Evolutionary conservation across 2,888 invertebrate genomes (phyloP).

Genomic region (Lochmaea capreae): DNA sequence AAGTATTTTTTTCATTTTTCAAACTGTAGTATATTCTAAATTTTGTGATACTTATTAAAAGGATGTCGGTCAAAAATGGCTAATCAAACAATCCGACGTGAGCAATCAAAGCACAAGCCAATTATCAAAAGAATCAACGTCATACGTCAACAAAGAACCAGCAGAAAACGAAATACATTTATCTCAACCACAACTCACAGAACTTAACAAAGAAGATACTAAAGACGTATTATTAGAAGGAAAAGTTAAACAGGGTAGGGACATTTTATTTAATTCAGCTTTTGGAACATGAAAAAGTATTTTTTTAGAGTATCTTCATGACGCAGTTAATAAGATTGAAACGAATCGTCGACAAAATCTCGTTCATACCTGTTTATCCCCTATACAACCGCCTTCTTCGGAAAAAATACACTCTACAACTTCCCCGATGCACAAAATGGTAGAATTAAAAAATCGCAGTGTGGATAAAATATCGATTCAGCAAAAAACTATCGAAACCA

Average conservation of each 20-base stretch:
- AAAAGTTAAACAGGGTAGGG: not conserved
- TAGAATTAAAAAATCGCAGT: not conserved
- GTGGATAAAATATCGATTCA: not conserved
- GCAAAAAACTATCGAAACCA: not conserved
- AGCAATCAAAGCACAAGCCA: not conserved
- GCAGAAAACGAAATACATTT: not conserved
- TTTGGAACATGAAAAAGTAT: not conserved
- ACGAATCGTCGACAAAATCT: not conserved
- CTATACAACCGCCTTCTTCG: not conserved
- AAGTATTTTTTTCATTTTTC: not conserved
- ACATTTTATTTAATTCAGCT: not conserved
- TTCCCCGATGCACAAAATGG: not conserved
- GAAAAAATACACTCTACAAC: conserved; percentile 1
- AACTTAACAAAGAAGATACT: not conserved
- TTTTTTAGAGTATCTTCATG: not conserved
- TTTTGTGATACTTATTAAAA: not conserved
- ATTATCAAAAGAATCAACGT: not conserved
- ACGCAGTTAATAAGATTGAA: not conserved
- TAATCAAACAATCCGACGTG: not conserved
- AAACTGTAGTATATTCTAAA: not conserved
- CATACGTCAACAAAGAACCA: not conserved
- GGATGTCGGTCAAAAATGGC: not conserved
- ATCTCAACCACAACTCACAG: not conserved
- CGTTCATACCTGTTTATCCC: not conserved
- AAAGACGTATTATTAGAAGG: not conserved